phyloP scores from a whole-genome alignment of 2,888 invertebrate species.

The Mamestra brassicae region DNA sequence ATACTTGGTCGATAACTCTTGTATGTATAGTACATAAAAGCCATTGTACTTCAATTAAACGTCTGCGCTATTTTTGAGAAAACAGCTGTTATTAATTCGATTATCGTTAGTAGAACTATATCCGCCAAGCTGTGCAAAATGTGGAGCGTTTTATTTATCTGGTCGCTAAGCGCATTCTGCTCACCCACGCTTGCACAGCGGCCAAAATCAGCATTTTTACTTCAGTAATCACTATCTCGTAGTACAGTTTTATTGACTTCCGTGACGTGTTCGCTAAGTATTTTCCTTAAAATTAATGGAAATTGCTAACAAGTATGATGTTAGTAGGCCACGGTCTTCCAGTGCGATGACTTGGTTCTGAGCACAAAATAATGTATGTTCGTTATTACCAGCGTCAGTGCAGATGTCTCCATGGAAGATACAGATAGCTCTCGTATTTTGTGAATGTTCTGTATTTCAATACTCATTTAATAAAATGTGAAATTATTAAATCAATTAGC shows the following conservation, averaged over 20 bases:
- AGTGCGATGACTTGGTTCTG: constrained; percentile 38
- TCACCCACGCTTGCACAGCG: constrained; percentile 78
- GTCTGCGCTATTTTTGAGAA: constrained; percentile 28
- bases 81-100: constrained; percentile 70
- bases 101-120: constrained; percentile 72
- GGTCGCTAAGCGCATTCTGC: constrained; percentile 80
- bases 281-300: constrained; percentile 56
- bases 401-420: constrained; percentile 8
- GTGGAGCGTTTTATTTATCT: constrained; percentile 80
- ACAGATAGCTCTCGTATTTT: constrained; percentile 1
- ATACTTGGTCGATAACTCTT: too few species aligned
- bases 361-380: constrained; percentile 12
- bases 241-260: constrained; percentile 65
- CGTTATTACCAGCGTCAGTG: background rate
- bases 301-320: constrained; percentile 45
- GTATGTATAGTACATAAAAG: background rate
- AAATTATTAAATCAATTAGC: constrained; percentile 43
- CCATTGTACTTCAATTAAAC: constrained; percentile 36
- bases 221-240: constrained; percentile 65
- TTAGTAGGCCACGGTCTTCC: constrained; percentile 63
- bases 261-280: constrained; percentile 57
- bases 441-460: constrained; percentile 6
- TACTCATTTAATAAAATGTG: constrained; percentile 27
- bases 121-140: constrained; percentile 72
- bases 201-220: constrained; percentile 75